Evolutionary conservation across 2,113 vertebrate genomes (phyloP), one percentile per base, ranked within the genome.

Genomic region (Lasiurus cinereus): DNA sequence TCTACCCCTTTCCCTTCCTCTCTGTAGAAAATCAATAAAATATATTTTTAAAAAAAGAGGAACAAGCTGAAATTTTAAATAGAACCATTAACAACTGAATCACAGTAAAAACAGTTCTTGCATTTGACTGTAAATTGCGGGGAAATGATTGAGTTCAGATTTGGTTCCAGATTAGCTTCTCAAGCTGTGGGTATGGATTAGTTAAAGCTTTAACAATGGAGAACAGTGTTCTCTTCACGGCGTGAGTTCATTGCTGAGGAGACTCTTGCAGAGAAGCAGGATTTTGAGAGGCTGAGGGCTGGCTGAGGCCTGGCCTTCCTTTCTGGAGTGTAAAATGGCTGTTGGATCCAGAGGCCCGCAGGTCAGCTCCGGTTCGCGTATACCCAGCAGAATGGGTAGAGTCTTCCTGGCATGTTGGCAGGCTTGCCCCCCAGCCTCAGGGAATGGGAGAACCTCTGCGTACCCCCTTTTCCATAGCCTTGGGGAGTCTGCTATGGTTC

Each of bases 21-120:
- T 39, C 39, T 39, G 39, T 39, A 39, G 39, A 39, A 39, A 39
- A 39, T 39, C 39, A 39, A 39, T n/a, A n/a, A n/a, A n/a, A n/a
- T n/a, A n/a, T n/a, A n/a, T n/a, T n/a, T n/a, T n/a, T n/a, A n/a
- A n/a, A n/a, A n/a, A n/a, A n/a, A n/a, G n/a, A 39, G 31, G 27
- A 96, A 83, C 69, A 95, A 83, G 46, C 48, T 74, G 54, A 91
- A 82, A 83, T 83, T 90, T 84, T 92, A 86, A 80, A 36, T 43
- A 16, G 33, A 54, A 16, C 7, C 73, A 15, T 70, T 82, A 90
- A 83, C 39, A 88, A 21, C 15, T 70, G 89, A 79, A 74, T 91
- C 39, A 69, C 29, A 54, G 9, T 22, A 27, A 69, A 89, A 66
- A 59, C 46, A 80, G 24, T 4, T 8, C 7, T 73, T 88, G 59